Conservation (phyloP, 2,113 vertebrate genomes). For the Tychaedon coryphoeus region DNA sequence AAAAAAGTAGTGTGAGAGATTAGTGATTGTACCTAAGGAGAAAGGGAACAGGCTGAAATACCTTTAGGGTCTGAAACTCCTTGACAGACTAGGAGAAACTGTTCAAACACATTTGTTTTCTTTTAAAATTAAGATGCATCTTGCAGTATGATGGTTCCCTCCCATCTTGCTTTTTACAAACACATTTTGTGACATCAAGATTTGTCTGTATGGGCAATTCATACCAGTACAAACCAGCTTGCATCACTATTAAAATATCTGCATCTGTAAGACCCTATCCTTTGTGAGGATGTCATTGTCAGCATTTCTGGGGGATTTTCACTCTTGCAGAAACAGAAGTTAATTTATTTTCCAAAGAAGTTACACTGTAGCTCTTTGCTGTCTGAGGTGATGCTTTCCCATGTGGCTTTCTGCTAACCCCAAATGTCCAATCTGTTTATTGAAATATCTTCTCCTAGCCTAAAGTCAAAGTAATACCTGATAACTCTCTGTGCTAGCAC, state of each 20-base stretch:
- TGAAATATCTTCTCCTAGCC: neutral
- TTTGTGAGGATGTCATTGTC: neutral
- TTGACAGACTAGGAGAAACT: conserved; percentile 44
- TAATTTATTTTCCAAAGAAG: neutral
- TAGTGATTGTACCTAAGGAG: conserved; percentile 51
- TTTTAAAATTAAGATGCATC: conserved; percentile 23
- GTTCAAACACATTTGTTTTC: conserved; percentile 41
- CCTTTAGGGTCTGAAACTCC: conserved; percentile 53
- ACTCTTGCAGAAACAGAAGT: neutral
- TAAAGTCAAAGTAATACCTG: neutral
- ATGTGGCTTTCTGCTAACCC: neutral
- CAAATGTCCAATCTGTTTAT: neutral
- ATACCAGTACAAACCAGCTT: neutral
- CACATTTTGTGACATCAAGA: conserved; percentile 14
- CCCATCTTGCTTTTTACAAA: neutral
- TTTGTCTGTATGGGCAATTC: neutral
- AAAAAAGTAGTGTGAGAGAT: conserved; percentile 50
- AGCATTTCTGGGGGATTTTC: neutral
- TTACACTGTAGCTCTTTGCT: neutral
- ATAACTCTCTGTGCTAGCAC: neutral
- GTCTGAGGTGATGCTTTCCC: neutral
- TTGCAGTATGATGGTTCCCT: neutral
- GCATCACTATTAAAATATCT: neutral
- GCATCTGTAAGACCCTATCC: neutral
- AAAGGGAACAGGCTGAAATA: conserved; percentile 43